Percentiles rank a stretch among this genome's conserved stretches.
These are phyloP conservation scores for Formicarius rufipectus DNA, from an alignment of 2,113 vertebrate species.

Conservation along the genomic window DNA sequence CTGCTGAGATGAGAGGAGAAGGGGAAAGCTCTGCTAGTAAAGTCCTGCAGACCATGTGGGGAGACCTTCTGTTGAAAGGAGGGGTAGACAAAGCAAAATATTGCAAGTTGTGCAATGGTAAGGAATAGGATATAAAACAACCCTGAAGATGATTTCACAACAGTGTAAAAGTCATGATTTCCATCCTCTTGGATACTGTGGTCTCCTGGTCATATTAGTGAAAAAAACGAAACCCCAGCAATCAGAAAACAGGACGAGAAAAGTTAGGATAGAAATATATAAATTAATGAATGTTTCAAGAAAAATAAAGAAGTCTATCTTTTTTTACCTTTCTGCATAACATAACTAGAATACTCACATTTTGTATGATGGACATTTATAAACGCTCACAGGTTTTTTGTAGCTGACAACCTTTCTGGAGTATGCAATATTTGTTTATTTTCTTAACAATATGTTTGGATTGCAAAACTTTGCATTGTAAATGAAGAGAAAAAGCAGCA, in stretches of 20 bases:
- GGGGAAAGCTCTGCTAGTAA: neutral
- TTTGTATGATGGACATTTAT: neutral
- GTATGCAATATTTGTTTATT: neutral
- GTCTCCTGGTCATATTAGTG: neutral
- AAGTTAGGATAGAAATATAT: neutral
- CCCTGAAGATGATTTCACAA: neutral
- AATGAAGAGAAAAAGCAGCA: neutral
- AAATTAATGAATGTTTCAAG: neutral
- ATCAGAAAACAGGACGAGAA: neutral
- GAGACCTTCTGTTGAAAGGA: neutral
- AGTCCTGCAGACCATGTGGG: neutral
- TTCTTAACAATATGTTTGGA: neutral
- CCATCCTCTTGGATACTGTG: neutral
- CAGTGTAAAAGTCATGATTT: neutral
- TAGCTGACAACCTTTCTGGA: neutral
- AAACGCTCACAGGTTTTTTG: neutral
- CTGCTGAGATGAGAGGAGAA: neutral
- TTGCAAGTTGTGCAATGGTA: neutral
- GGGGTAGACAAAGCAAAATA: neutral
- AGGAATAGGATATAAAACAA: neutral
- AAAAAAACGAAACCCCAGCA: neutral
- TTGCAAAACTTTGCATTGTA: neutral
- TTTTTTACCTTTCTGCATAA: neutral
- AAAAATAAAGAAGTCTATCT: neutral
- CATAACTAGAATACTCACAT: neutral